These are phyloP conservation scores for Ecliptopera silaceata DNA, from an alignment of 2,888 invertebrate genomes.

Conservation along the genomic window DNA sequence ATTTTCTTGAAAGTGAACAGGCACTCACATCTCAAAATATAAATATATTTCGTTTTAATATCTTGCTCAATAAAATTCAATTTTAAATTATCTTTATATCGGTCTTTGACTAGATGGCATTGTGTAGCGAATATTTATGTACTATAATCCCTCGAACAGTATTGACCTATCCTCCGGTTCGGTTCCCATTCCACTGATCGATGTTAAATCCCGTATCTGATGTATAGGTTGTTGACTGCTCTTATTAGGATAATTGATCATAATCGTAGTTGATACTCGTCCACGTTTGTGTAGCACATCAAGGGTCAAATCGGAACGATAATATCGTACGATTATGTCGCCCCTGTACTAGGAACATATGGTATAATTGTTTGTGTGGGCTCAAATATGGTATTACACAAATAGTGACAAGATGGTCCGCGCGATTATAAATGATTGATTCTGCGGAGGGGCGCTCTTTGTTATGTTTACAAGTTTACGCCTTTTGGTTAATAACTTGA, in stretches of 20 bases:
- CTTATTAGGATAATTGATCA: slow-evolving; percentile 19
- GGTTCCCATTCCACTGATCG: neutral
- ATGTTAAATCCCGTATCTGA: neutral
- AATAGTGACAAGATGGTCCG: slow-evolving; percentile 40
- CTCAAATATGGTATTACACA: slow-evolving; percentile 30
- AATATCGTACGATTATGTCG: slow-evolving; percentile 23
- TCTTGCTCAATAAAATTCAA: no score
- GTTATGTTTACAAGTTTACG: slow-evolving; percentile 28
- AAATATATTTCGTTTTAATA: no score
- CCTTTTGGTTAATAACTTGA: slow-evolving; percentile 14
- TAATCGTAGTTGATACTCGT: slow-evolving; percentile 18
- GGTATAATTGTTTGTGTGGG: slow-evolving; percentile 57
- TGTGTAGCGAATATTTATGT: no score
- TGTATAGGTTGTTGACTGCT: slow-evolving; percentile 5
- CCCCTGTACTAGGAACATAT: slow-evolving; percentile 50
- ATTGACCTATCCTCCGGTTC: no score
- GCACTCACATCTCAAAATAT: no score
- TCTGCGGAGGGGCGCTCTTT: slow-evolving; percentile 32
- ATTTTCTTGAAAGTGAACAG: no score
- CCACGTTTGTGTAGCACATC: slow-evolving; percentile 7
- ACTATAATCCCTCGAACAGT: no score
- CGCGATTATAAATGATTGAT: slow-evolving; percentile 49
- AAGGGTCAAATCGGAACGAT: slow-evolving; percentile 26
- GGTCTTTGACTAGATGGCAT: no score
- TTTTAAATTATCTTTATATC: no score